Percentiles rank a stretch among this genome's conserved stretches.
Evolutionary conservation across 1,140 invertebrate genomes (phyloP).

Genomic region (Cydia splendana): DNA sequence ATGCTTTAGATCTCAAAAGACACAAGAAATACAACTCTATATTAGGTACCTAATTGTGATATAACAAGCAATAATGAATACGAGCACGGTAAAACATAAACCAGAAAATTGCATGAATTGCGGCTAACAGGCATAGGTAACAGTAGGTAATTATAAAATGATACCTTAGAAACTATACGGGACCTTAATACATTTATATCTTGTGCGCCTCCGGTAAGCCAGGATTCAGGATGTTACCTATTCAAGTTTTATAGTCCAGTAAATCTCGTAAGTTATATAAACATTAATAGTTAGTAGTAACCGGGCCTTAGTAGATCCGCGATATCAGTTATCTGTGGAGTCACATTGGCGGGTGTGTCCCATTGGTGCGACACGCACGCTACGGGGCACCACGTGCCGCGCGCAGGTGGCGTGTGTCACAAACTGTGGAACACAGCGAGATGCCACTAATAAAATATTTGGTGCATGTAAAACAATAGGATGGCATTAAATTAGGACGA

Average conservation of each 20-base stretch:
- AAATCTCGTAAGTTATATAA: background rate
- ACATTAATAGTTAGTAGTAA: background rate
- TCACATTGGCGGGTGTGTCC: slow-evolving; percentile 1
- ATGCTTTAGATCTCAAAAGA: too few relatives aligned
- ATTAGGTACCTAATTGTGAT: background rate
- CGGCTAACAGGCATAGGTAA: too few relatives aligned
- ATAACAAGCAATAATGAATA: background rate
- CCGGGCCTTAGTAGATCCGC: background rate
- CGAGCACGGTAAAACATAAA: too few relatives aligned
- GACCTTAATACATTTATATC: background rate
- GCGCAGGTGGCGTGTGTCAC: slow-evolving; percentile 18
- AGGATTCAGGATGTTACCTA: background rate
- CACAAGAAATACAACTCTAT: background rate
- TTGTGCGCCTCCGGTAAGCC: background rate
- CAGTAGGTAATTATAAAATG: too few relatives aligned
- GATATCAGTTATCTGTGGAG: background rate
- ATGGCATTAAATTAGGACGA: background rate
- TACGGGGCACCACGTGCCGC: slow-evolving; percentile 24
- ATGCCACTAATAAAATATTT: background rate
- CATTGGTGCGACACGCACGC: slow-evolving; percentile 1
- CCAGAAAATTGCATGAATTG: too few relatives aligned
- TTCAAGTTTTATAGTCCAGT: background rate
- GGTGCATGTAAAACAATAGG: background rate
- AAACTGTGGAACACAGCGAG: background rate
- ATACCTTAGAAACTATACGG: too few relatives aligned